Evolutionary conservation across 2,113 vertebrate genomes (phyloP), one percentile per base, ranked within the genome.

Genomic region (Sorex fumeus): DNA sequence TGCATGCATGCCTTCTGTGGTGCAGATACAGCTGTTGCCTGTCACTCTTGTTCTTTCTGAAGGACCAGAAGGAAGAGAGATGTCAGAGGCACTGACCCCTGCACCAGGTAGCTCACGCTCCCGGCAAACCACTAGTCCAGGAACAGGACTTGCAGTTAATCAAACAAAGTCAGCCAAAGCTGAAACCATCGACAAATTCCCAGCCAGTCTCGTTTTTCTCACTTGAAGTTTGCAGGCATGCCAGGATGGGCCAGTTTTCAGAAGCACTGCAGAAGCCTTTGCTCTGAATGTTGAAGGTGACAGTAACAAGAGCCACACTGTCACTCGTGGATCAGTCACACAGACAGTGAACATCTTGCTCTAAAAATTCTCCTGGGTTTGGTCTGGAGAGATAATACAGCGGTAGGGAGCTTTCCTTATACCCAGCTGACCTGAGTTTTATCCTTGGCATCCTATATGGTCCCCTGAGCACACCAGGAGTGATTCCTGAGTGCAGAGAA

Each of bases 11-110:
- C 30, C 21, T 85, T 62, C 43, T 15, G 3, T 50, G 1, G 28
- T 21, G 6, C 15, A 23, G 23, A 16, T 23, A 10, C 0, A 67
- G 34, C 15, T 88, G 74, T 34, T 30, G 45, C 45, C 36, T 53
- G 72, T 23, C 28, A 34, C 21, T 77, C 88, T 78, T 86, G 4
- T 67, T 84, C 74, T 71, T 74, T 91, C 83, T 66, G 36, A 32
- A 84, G n/a, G 4, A 18, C 21, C 0, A 0, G 9, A n/a, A 60
- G 27, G n/a, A 27, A 12, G 34, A 36, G 7, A 2, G 8, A 3
- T 12, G 10, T 8, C 8, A 34, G 15, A 43, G 43, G 8, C 6
- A 3, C 18, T 27, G 12, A 16, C 1, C 53, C 69, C 28, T 34
- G 0, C 25, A 18, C 67, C 43, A 40, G 2, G 0, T 2, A 16